Conservation (phyloP, 1,140 invertebrate species). For the Phenacoccus solenopsis region DNA sequence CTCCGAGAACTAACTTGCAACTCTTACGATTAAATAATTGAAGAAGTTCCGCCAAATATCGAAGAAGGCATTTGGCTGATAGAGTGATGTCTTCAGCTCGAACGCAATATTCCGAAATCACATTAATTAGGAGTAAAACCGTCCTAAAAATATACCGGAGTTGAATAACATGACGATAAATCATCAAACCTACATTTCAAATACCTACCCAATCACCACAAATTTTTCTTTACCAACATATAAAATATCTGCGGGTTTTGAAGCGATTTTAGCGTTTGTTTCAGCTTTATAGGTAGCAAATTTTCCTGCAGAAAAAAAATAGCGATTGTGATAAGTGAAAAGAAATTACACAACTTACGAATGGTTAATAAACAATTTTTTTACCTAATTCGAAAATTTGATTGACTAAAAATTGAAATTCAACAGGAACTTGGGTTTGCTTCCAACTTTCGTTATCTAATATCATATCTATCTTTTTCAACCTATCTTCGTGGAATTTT, state of each 20-base stretch:
- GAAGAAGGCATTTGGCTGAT: slow-evolving; percentile 28
- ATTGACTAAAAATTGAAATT: slow-evolving; percentile 48
- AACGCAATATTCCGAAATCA: slow-evolving; percentile 49
- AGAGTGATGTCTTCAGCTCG: slow-evolving; percentile 42
- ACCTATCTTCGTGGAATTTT: slow-evolving; percentile 77
- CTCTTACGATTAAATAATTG: slow-evolving; percentile 84
- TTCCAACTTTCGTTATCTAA: slow-evolving; percentile 90
- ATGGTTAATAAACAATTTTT: not conserved
- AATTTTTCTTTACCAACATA: slow-evolving; percentile 66
- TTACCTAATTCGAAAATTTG: slow-evolving; percentile 44
- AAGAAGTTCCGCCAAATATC: slow-evolving; percentile 74
- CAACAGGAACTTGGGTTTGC: slow-evolving; percentile 60
- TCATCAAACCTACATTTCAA: not conserved
- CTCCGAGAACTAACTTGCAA: slow-evolving; percentile 88
- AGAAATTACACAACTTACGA: not conserved
- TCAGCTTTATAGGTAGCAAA: slow-evolving; percentile 17
- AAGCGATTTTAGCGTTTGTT: not conserved
- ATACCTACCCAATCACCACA: slow-evolving; percentile 59
- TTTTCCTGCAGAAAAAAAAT: slow-evolving; percentile 18
- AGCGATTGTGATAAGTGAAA: too few species aligned
- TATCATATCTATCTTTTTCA: slow-evolving; percentile 66
- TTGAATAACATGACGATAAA: not conserved
- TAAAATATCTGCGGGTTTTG: slow-evolving; percentile 40
- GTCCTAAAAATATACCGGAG: slow-evolving; percentile 35
- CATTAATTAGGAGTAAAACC: slow-evolving; percentile 44